A percentile compares a stretch with the other conserved stretches of the same genome.
Conservation (phyloP, 2,888 invertebrate species). For the Gymnosoma rotundatum region DNA sequence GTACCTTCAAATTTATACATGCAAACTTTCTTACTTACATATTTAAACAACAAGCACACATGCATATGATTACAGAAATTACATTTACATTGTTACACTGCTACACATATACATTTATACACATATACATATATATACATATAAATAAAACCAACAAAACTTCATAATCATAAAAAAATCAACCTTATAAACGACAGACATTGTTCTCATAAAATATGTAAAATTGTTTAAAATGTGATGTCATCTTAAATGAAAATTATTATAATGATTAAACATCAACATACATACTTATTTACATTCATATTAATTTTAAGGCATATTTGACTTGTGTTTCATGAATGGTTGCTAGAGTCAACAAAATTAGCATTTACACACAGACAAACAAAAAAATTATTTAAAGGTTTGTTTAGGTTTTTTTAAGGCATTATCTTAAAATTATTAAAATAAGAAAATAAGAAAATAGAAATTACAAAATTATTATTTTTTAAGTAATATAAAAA, state of each 20-base stretch:
- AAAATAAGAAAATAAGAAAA: not conserved
- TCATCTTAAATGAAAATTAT: conserved; percentile 54
- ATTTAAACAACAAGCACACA: not conserved
- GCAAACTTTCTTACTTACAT: no score
- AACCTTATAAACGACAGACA: conserved; percentile 28
- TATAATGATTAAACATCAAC: conserved; percentile 49
- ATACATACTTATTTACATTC: not conserved
- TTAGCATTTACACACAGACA: conserved; percentile 24
- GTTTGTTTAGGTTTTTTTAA: not conserved
- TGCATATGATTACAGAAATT: conserved; percentile 4
- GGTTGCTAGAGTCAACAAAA: conserved; percentile 28
- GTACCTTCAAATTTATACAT: not conserved
- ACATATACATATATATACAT: conserved; percentile 4
- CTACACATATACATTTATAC: conserved; percentile 19
- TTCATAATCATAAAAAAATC: conserved; percentile 23
- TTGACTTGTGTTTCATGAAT: conserved; percentile 18
- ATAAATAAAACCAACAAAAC: not conserved
- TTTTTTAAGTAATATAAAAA: not conserved
- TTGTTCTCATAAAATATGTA: conserved; percentile 54
- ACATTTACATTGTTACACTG: not conserved
- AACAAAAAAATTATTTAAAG: not conserved
- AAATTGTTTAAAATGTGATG: conserved; percentile 58
- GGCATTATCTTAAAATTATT: not conserved
- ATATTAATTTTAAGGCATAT: not conserved
- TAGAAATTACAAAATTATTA: not conserved